Conservation (phyloP, 2,113 vertebrate species). For the Rhipidura dahli region DNA sequence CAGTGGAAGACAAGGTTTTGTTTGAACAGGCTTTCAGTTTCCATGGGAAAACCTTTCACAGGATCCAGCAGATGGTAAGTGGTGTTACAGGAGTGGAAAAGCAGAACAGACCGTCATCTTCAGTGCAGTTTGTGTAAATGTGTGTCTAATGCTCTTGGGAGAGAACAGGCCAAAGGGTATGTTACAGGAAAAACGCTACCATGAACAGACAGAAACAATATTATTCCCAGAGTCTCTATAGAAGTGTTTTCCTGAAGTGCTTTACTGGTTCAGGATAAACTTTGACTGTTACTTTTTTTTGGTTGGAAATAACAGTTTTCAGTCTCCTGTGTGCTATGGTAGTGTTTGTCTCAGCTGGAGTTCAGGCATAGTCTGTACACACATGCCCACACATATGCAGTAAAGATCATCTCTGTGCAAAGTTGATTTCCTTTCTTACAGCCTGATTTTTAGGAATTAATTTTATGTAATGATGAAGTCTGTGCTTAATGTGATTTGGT, state of each 20-base stretch:
- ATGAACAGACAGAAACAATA: not conserved
- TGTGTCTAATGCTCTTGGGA: not conserved
- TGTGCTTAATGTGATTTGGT: not conserved
- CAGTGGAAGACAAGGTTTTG: constrained; percentile 93
- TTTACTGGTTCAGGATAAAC: not conserved
- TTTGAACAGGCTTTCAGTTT: constrained; percentile 98
- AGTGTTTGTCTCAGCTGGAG: constrained; percentile 22
- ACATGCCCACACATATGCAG: not conserved
- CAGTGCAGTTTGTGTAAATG: not conserved
- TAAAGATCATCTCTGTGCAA: not conserved
- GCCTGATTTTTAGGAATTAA: constrained; percentile 6
- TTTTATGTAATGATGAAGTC: not conserved
- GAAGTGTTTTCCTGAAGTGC: not conserved
- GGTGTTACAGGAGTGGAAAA: not conserved
- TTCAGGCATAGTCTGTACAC: not conserved
- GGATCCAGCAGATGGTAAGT: constrained; percentile 97
- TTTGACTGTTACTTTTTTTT: not conserved
- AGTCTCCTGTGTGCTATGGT: not conserved
- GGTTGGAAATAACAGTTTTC: not conserved
- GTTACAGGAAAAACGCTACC: not conserved
- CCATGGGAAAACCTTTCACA: constrained; percentile 94
- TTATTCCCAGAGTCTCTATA: not conserved
- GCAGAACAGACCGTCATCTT: not conserved
- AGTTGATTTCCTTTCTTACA: not conserved
- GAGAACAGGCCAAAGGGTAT: not conserved